Evolutionary conservation across 53 echinoderm and acorn worm species (phyloP), one percentile per base, ranked within the genome.

Genomic region (Arbacia lixula): DNA sequence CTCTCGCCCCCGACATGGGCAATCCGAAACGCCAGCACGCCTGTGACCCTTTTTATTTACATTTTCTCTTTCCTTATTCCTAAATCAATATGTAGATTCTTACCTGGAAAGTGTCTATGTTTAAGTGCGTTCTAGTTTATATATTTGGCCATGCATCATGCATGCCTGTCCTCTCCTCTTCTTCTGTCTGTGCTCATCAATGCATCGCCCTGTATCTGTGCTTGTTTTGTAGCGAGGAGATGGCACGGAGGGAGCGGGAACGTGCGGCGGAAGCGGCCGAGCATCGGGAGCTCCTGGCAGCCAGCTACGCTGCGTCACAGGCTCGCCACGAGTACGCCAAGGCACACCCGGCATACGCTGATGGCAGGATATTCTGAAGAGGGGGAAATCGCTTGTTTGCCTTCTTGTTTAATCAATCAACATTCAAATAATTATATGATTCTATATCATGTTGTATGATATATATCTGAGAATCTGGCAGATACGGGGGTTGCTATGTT

Each of bases 311-410:
- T 36, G 88, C 92, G 12, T 92, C 92, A 12, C 71, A 88, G 53
- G 88, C 85, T 35, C 78, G 92, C 43, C 92, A 92, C 55, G 92
- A 92, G 41, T 92, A 92, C 42, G 88, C 88, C 52, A 88, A 88
- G 50, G 92, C 92, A 11, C 79, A 92, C 68, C 92, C 92, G 0
- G 92, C 92, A 53, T 92, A 92, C 51, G 92, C 92, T 55, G 92
- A 92, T 71, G 92, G 92, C 17, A 60, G 92, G 35, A 91, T 91
- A 62, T 81, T 81, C 51, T 81, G 58, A 69, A 69, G 21, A 10
- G 21, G n/a, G n/a, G n/a, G n/a, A n/a, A n/a, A n/a, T n/a, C n/a
- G n/a, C n/a, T n/a, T n/a, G n/a, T n/a, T n/a, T n/a, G n/a, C n/a
- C n/a, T n/a, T n/a, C n/a, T n/a, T n/a, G n/a, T n/a, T n/a, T n/a